Evolutionary conservation across 2,797 vertebrate species (phyloP).

Genomic region (Ambastaia sidthimunki): DNA sequence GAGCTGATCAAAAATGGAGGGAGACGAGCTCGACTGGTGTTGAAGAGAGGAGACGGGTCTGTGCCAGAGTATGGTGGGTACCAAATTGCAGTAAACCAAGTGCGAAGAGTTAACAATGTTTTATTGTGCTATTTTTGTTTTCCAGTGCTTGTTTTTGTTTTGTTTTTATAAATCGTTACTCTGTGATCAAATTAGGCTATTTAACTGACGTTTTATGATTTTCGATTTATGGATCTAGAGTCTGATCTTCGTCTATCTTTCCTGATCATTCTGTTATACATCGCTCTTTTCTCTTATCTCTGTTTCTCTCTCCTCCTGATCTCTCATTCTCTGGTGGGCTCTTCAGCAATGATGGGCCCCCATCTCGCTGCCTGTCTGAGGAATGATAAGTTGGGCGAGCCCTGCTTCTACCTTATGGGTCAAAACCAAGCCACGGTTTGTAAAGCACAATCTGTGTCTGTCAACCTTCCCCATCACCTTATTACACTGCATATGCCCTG

Average conservation of each 20-base stretch:
- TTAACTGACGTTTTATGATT: neutral
- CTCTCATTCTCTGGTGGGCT: constrained; percentile 88
- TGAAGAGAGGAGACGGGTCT: constrained; percentile 97
- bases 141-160: constrained; percentile 62
- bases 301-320: constrained; percentile 66
- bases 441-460: constrained; percentile 86
- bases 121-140: neutral
- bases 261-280: constrained; percentile 37
- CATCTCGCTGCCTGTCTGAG: constrained; percentile 99
- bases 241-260: neutral
- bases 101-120: too few relatives aligned
- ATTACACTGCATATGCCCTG: constrained; percentile 22
- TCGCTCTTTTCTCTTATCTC: constrained; percentile 66
- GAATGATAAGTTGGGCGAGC: constrained; percentile 99
- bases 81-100: constrained; percentile 59
- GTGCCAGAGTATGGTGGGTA: constrained; percentile 99
- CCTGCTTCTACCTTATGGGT: constrained; percentile 99
- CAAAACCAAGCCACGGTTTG: constrained; percentile 99
- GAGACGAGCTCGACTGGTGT: constrained; percentile 92
- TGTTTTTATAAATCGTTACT: constrained; percentile 34
- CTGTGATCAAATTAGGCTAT: constrained; percentile 59
- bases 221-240: neutral
- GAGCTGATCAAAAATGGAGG: constrained; percentile 99
- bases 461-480: constrained; percentile 41
- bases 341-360: constrained; percentile 99